Conservation (phyloP, 2,113 vertebrate genomes). For the Campylomormyrus tamandua region DNA sequence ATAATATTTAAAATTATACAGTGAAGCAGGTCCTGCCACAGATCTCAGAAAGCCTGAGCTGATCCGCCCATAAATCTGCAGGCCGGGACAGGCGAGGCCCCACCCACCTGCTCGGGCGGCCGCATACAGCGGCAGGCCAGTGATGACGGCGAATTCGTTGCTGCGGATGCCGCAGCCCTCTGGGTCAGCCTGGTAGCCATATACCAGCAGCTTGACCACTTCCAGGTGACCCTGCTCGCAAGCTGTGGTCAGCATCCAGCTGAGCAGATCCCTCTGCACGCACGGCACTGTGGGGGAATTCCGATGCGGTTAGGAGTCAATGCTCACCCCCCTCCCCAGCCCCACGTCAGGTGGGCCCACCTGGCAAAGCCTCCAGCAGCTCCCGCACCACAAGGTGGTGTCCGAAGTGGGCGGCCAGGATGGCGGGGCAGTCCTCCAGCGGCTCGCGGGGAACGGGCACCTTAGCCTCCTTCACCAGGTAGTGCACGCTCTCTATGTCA, state of each 20-base stretch:
- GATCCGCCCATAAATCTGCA: neutral
- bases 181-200: constrained; percentile 66
- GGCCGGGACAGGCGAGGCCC: neutral
- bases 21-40: neutral
- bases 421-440: constrained; percentile 69
- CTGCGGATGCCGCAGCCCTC: constrained; percentile 71
- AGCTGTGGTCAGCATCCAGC: constrained; percentile 81
- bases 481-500: constrained; percentile 68
- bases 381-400: constrained; percentile 66
- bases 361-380: constrained; percentile 73
- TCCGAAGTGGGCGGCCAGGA: constrained; percentile 76
- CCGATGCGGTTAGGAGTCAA: neutral
- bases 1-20: neutral
- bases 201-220: constrained; percentile 74
- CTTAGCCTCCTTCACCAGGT: constrained; percentile 67
- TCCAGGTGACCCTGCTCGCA: constrained; percentile 79
- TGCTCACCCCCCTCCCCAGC: neutral
- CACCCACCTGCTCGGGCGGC: constrained; percentile 75
- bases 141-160: constrained; percentile 79
- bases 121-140: constrained; percentile 77
- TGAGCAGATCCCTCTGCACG: constrained; percentile 68
- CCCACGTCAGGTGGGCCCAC: constrained; percentile 45
- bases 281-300: constrained; percentile 49
- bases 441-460: constrained; percentile 68
- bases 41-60: neutral